Percentiles rank a stretch among this genome's conserved stretches.
Evolutionary conservation across 2,113 vertebrate species (phyloP).

Genomic region (Rhinopomastus cyanomelas): DNA sequence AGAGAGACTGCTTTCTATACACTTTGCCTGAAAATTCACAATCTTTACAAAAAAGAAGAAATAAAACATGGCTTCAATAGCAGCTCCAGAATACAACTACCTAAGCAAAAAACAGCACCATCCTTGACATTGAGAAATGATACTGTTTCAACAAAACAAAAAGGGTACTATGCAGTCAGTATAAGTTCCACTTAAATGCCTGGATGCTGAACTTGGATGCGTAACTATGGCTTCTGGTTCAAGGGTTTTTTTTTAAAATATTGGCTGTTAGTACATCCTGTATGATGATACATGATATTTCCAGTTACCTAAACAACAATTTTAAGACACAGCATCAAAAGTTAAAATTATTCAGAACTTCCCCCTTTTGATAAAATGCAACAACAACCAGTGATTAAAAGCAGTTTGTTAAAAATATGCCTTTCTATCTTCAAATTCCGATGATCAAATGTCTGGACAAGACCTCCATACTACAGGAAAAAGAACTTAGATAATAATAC

Average conservation of each 20-base stretch:
- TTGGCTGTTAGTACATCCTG: not conserved
- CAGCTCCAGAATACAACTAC: not conserved
- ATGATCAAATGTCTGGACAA: not conserved
- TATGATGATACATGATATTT: not conserved
- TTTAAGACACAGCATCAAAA: not conserved
- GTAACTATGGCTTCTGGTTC: not conserved
- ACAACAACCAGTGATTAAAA: not conserved
- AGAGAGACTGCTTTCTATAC: not conserved
- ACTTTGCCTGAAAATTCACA: not conserved
- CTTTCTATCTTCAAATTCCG: not conserved
- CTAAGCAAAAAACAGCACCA: slow-evolving; percentile 20
- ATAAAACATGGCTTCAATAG: slow-evolving; percentile 6
- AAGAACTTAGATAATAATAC: not conserved
- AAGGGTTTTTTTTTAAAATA: slow-evolving; percentile 18
- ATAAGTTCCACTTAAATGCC: slow-evolving; percentile 61
- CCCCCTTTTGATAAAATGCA: not conserved
- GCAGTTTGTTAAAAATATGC: not conserved
- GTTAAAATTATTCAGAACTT: not conserved
- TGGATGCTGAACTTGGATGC: slow-evolving; percentile 36
- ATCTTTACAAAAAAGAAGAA: slow-evolving; percentile 11
- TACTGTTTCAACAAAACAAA: slow-evolving; percentile 42
- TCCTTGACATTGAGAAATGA: not conserved
- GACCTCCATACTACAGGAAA: not conserved
- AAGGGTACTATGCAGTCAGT: slow-evolving; percentile 10
- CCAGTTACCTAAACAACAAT: not conserved